Evolutionary conservation across 2,888 invertebrate species (phyloP), one percentile per base, ranked within the genome.

Genomic region (Apamea epomidion): DNA sequence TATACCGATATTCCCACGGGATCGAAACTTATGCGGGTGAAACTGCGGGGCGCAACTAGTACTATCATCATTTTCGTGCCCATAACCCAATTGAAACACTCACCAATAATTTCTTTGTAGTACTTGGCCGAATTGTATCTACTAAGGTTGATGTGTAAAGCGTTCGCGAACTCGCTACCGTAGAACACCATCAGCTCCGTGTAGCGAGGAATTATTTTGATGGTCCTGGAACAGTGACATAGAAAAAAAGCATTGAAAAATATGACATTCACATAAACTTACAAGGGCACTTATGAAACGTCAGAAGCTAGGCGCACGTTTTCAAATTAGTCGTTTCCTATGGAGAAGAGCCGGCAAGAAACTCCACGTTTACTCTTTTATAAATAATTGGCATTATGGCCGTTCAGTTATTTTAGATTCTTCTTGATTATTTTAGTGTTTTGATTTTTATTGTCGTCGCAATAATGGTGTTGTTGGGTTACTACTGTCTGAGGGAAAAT

Each of bases 111-210:
- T 51, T 85, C 69, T 37, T 25, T 64, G 45, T 81, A 85, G 21
- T 67, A 58, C 4, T 80, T 74, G 1, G 60, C 54, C 8, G 91
- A 87, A 84, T 94, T 94, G 87, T 95, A 95, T 7, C 78, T 85
- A n/a, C 88, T 83, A 29, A 95, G 86, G 65, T 95, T 91, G 62
- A 95, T 88, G 25, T 90, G 82, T 2, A 96, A 91, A 1, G 71
- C 78, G 73, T 88, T 85, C 0, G 96, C 96, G 76, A 91, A 95
- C 81, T 95, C 94, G 72, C 93, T 92, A n/a, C 96, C 96, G 83
- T 95, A 96, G 91, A 94, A 96, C 58, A 96, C 95, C 81, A 96
- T 87, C n/a, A 96, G 90, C 88, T 96, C 96, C 21, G 95, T 94
- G 89, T 92, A 93, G 0, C 92, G 92, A 2, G 96, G 95, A 16